Conservation (phyloP, 2,888 invertebrate genomes). For the Ornithoptera alexandrae region DNA sequence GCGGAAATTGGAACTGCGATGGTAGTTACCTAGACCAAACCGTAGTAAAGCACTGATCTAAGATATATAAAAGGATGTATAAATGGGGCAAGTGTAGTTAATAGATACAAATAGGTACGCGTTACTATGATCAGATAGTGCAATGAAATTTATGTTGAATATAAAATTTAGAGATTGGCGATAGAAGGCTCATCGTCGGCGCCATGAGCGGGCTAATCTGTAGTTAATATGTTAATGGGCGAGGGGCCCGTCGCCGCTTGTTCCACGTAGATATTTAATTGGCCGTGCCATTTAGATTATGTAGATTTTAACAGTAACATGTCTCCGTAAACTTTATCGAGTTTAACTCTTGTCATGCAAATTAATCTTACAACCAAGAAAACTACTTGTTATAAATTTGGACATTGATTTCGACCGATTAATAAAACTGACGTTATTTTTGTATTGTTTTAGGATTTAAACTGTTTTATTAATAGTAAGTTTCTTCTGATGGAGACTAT, state of each 20-base stretch:
- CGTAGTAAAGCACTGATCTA: too few species aligned
- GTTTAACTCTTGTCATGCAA: slow-evolving; percentile 10
- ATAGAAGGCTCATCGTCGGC: slow-evolving; percentile 18
- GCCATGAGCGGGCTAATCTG: slow-evolving; percentile 36
- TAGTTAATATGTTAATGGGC: slow-evolving; percentile 36
- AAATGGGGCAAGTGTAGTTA: not conserved
- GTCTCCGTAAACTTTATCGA: slow-evolving; percentile 14
- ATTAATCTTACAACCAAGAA: not conserved
- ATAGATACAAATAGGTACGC: not conserved
- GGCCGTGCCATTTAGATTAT: slow-evolving; percentile 21
- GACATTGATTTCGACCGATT: too few species aligned
- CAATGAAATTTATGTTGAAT: slow-evolving; percentile 8
- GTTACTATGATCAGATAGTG: slow-evolving; percentile 10
- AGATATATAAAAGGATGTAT: too few species aligned
- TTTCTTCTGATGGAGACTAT: too few species aligned
- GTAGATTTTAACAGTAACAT: slow-evolving; percentile 16
- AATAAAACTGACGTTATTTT: too few species aligned
- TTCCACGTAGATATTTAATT: slow-evolving; percentile 24
- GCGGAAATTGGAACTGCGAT: too few species aligned
- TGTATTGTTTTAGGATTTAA: too few species aligned
- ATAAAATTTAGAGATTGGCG: slow-evolving; percentile 18
- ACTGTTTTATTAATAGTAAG: too few species aligned
- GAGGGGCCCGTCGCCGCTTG: not conserved
- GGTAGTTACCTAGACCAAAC: too few species aligned
- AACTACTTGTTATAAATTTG: not conserved